Evolutionary conservation across 2,113 vertebrate genomes (phyloP), one percentile per base, ranked within the genome.

Genomic region (Anhinga rufa): DNA sequence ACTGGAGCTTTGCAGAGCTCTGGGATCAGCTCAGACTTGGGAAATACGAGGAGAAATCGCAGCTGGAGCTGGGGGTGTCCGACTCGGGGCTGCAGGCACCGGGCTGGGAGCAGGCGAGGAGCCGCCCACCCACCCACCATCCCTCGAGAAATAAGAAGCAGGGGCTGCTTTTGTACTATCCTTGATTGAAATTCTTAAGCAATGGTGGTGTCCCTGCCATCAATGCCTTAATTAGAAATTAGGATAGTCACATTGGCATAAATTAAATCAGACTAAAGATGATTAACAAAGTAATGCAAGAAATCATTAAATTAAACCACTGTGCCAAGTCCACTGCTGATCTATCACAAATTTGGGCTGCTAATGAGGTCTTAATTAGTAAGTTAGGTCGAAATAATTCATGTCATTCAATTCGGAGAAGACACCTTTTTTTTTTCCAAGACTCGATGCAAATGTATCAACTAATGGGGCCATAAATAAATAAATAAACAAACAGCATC

Each of bases 201-300:
- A 32, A 66, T 64, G 90, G 83, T 54, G 66, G 86, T 57, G 86
- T 96, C 97, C 93, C 95, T 9, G 65, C 97, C 96, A 96, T 97
- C 98, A 96, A 97, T 94, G 97, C 98, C 97, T 97, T 98, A 98
- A 97, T 98, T 98, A 98, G 97, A 98, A 98, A 98, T 98, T 97
- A 98, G 98, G 98, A 97, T 94, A 97, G 98, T 97, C 98, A 98
- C 97, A 96, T 95, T 96, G 98, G 97, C 98, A 98, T 98, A 97
- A 98, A 98, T 98, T 98, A 98, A 98, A 98, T 97, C 98, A 97
- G 97, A 98, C 98, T 98, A 97, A 98, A 98, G 98, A 97, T 98
- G 98, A 98, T 98, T 98, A 98, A 98, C 98, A 98, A 98, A 98
- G 97, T 98, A 97, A 98, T 96, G 98, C 97, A 98, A 98, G 98